Conservation (phyloP, 1,140 invertebrate species). For the Aphidius gifuensis region DNA sequence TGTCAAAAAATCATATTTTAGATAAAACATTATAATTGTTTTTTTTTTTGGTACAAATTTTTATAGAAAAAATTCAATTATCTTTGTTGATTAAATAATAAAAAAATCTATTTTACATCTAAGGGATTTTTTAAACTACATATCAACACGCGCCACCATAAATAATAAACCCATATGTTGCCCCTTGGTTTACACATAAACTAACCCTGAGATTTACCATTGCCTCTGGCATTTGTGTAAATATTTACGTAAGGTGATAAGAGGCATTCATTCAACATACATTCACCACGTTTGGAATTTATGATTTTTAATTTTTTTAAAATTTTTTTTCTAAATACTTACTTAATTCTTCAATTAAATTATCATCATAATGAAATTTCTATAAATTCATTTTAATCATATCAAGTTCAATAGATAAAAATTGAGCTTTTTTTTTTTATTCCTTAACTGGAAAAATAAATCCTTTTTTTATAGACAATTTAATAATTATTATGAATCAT, state of each 20-base stretch:
- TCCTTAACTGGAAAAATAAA: too few species aligned
- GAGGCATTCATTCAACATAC: conserved; percentile 15
- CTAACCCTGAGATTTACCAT: conserved; percentile 16
- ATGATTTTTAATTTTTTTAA: neutral
- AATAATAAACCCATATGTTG: conserved; percentile 20
- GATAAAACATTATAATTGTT: conserved; percentile 5
- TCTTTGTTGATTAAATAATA: neutral
- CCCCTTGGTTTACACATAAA: conserved; percentile 10
- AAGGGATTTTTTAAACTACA: conserved; percentile 8
- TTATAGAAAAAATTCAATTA: neutral
- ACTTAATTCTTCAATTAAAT: neutral
- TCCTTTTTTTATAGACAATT: too few species aligned
- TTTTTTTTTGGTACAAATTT: neutral
- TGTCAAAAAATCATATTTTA: conserved; percentile 1
- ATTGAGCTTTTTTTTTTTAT: too few species aligned
- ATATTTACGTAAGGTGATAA: conserved; percentile 31
- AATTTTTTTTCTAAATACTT: neutral
- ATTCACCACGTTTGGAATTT: neutral
- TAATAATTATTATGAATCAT: too few species aligned
- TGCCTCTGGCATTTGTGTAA: conserved; percentile 16
- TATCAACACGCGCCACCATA: conserved; percentile 10
- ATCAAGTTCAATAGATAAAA: too few species aligned
- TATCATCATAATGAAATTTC: neutral
- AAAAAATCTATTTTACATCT: neutral
- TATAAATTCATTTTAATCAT: neutral